These are phyloP conservation scores for Cotesia vestalis DNA, from an alignment of 1,140 invertebrate genomes.

Conservation along the genomic window DNA sequence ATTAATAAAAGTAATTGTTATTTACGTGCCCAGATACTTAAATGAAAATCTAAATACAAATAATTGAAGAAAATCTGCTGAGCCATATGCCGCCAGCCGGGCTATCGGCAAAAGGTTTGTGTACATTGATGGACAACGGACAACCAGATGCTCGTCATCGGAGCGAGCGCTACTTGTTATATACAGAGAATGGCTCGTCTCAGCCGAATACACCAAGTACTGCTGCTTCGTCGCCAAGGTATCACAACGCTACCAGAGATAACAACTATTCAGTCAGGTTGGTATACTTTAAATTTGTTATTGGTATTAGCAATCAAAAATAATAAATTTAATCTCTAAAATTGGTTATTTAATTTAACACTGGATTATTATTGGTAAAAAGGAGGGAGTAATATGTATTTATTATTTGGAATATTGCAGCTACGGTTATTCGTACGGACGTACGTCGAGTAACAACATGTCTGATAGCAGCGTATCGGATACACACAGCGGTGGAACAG, in stretches of 20 bases:
- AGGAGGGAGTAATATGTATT: too few species aligned
- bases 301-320: too few species aligned
- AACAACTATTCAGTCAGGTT: constrained; percentile 53
- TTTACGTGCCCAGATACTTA: too few species aligned
- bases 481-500: constrained; percentile 62
- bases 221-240: constrained; percentile 57
- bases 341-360: background rate
- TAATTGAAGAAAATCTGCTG: constrained; percentile 43
- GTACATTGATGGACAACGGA: constrained; percentile 67
- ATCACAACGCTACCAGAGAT: constrained; percentile 53
- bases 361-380: background rate
- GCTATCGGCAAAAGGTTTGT: constrained; percentile 64
- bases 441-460: constrained; percentile 59
- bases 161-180: constrained; percentile 62
- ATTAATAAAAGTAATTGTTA: too few species aligned
- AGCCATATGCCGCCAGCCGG: constrained; percentile 66
- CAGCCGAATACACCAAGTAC: constrained; percentile 52
- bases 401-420: constrained; percentile 40
- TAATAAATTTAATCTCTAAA: background rate
- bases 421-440: constrained; percentile 57
- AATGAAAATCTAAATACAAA: constrained; percentile 8
- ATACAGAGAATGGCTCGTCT: constrained; percentile 63
- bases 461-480: constrained; percentile 64
- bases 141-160: constrained; percentile 66
- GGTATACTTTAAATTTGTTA: constrained; percentile 21